Conservation (phyloP, 2,797 vertebrate species). For the Leptatherina wallacei region DNA sequence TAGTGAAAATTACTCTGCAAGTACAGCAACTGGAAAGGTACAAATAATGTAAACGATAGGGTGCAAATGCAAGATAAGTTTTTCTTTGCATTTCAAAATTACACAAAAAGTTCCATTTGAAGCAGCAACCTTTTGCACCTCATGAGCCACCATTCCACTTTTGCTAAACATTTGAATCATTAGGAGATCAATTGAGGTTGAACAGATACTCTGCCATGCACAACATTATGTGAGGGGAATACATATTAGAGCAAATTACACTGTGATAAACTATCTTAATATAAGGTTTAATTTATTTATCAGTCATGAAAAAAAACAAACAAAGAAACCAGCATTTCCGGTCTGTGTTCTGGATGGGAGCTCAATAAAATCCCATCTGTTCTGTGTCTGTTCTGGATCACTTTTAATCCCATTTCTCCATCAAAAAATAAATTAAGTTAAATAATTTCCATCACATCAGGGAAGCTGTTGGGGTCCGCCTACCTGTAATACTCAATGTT, state of each 20-base stretch:
- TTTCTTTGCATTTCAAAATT: neutral
- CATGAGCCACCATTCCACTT: neutral
- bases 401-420: constrained; percentile 22
- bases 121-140: neutral
- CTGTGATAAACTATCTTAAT: constrained; percentile 52
- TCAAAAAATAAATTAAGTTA: constrained; percentile 21
- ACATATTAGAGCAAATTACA: constrained; percentile 37
- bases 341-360: constrained; percentile 43
- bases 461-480: constrained; percentile 16
- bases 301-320: constrained; percentile 57
- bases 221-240: constrained; percentile 26
- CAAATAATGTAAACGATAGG: neutral
- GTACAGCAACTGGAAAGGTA: neutral
- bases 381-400: constrained; percentile 46
- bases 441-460: constrained; percentile 16
- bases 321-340: constrained; percentile 38
- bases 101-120: neutral
- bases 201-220: constrained; percentile 47
- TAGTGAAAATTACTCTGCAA: neutral
- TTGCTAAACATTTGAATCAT: neutral
- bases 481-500: constrained; percentile 92
- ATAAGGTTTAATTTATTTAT: constrained; percentile 67
- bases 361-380: constrained; percentile 65
- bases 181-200: constrained; percentile 45
- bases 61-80: too few species aligned